Evolutionary conservation across 1,140 invertebrate genomes (phyloP).

Genomic region (Littorina saxatilis): DNA sequence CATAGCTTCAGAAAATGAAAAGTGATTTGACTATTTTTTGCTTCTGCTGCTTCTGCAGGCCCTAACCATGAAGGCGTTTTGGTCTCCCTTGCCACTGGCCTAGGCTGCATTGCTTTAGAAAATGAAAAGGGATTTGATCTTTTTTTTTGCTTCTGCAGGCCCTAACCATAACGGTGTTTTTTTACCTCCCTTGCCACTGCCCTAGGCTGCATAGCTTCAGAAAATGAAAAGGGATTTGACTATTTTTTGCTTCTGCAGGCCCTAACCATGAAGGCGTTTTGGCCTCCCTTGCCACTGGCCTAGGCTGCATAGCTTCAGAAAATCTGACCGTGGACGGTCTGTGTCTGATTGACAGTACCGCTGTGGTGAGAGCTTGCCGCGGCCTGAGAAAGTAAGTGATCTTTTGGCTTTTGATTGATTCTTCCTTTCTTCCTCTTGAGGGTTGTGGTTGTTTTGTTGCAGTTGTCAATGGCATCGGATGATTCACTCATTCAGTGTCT

Average conservation of each 20-base stretch:
- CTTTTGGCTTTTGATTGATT: neutral
- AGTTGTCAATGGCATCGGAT: no score
- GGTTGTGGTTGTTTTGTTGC: no score
- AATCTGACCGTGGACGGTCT: conserved; percentile 53
- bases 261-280: conserved; percentile 46
- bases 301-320: conserved; percentile 49
- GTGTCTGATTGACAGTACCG: conserved; percentile 62
- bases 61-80: conserved; percentile 46
- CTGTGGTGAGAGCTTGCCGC: conserved; percentile 59
- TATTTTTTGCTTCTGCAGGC: neutral
- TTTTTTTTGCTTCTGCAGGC: no score
- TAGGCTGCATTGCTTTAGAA: conserved; percentile 48
- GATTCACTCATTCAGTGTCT: no score
- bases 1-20: no score
- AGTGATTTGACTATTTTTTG: no score
- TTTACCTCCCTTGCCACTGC: no score
- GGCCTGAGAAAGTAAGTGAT: conserved; percentile 60
- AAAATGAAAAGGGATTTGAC: no score
- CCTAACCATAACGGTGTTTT: no score
- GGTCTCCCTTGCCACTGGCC: conserved; percentile 64
- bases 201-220: no score
- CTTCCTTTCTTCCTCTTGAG: no score
- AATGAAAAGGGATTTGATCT: no score
- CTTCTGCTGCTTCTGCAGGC: neutral
- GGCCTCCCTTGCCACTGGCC: conserved; percentile 64